These are phyloP conservation scores for Drosophila diplacantha DNA, from an alignment of 2,888 invertebrate species.

Conservation along the genomic window DNA sequence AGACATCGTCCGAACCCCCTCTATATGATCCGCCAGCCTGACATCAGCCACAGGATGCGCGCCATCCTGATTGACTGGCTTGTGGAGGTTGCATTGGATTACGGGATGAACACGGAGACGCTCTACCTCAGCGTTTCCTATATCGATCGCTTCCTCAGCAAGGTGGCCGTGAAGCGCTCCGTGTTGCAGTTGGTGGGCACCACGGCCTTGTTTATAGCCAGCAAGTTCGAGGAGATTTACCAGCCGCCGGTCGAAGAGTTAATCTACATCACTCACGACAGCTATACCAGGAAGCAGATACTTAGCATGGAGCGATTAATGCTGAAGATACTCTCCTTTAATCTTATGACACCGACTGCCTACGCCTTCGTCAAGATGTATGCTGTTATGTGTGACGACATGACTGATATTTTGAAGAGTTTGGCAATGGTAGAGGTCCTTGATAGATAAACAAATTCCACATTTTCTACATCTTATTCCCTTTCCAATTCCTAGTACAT, in stretches of 20 bases:
- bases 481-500: constrained; percentile 81
- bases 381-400: constrained; percentile 82
- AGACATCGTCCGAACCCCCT: constrained; percentile 76
- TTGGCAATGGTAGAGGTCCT: constrained; percentile 83
- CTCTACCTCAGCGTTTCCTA: constrained; percentile 94
- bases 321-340: constrained; percentile 91
- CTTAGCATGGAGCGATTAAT: constrained; percentile 96
- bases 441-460: too few species aligned
- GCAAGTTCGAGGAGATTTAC: constrained; percentile 99
- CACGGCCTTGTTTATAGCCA: constrained; percentile 96
- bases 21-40: constrained; percentile 96
- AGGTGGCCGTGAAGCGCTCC: constrained; percentile 94
- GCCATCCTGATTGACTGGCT: constrained; percentile 97
- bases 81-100: constrained; percentile 98
- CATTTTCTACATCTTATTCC: neutral
- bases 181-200: constrained; percentile 98
- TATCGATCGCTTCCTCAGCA: constrained; percentile 95
- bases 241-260: constrained; percentile 97
- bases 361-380: constrained; percentile 90
- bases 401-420: constrained; percentile 84
- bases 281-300: constrained; percentile 93
- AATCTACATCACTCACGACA: constrained; percentile 98
- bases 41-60: constrained; percentile 95
- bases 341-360: constrained; percentile 92
- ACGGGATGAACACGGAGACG: constrained; percentile 93